Percentiles rank a stretch among this genome's conserved stretches.
These are phyloP conservation scores for Chondrosia reniformis DNA, from an alignment of 37 sponge, comb jelly and placozoan species.

Conservation along the genomic window DNA sequence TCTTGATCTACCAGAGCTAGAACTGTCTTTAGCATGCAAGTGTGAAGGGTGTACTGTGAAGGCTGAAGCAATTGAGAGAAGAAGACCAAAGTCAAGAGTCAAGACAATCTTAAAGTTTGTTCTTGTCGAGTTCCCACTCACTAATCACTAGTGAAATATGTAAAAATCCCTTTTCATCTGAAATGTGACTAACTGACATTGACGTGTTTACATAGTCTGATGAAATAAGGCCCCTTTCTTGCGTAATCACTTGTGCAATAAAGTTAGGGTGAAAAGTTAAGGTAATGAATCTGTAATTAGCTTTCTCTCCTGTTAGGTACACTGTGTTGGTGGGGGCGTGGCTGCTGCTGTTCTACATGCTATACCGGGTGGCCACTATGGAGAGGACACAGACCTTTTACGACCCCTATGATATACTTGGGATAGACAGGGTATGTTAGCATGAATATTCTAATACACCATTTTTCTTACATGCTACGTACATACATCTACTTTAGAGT, in stretches of 20 bases:
- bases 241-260: too few species aligned
- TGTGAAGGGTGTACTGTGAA: constrained; percentile 13
- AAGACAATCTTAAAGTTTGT: neutral
- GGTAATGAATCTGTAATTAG: too few species aligned
- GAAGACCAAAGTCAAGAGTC: neutral
- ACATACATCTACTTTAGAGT: too few species aligned
- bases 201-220: too few species aligned
- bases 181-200: too few species aligned
- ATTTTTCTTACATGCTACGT: too few species aligned
- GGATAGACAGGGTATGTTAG: constrained; percentile 57
- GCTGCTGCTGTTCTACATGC: constrained; percentile 29
- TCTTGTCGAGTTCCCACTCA: too few species aligned
- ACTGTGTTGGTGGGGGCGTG: constrained; percentile 42
- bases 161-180: too few species aligned
- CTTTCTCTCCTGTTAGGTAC: constrained; percentile 15
- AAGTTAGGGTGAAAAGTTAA: too few species aligned
- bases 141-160: too few species aligned
- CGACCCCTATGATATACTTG: constrained; percentile 83
- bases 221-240: too few species aligned
- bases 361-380: constrained; percentile 53
- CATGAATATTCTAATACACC: too few species aligned
- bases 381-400: constrained; percentile 62
- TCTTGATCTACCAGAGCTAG: neutral
- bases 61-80: neutral
- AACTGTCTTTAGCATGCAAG: neutral